phyloP scores from a whole-genome alignment of 1,140 invertebrate genomes.

The Cheumatopsyche charites region DNA sequence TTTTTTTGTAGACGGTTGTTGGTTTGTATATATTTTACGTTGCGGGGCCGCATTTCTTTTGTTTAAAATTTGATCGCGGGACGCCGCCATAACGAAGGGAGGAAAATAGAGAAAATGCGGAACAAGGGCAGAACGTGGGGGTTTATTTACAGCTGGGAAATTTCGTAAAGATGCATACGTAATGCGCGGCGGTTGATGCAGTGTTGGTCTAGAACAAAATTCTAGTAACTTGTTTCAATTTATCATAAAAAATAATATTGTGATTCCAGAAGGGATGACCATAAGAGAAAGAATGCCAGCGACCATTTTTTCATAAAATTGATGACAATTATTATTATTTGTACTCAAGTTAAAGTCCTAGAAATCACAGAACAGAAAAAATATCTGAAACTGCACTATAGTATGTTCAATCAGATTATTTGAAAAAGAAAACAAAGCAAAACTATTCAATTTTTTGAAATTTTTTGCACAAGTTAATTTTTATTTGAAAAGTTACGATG shows the following conservation, averaged over 20 bases:
- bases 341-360: too few relatives aligned
- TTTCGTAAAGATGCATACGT: conserved; percentile 48
- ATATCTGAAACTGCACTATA: too few relatives aligned
- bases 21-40: too few relatives aligned
- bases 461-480: too few relatives aligned
- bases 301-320: too few relatives aligned
- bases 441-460: too few relatives aligned
- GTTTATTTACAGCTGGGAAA: conserved; percentile 49
- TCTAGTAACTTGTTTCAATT: not conserved
- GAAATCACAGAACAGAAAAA: too few relatives aligned
- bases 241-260: not conserved
- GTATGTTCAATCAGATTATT: too few relatives aligned
- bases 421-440: too few relatives aligned
- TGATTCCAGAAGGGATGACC: too few relatives aligned
- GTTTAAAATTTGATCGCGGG: conserved; percentile 45
- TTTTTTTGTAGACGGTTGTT: not conserved
- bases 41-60: conserved; percentile 43
- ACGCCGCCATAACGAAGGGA: not conserved
- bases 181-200: conserved; percentile 41
- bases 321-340: too few relatives aligned
- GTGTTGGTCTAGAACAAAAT: not conserved
- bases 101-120: conserved; percentile 18
- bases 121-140: conserved; percentile 33
- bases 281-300: too few relatives aligned
- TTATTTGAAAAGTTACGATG: conserved; percentile 1